These are phyloP conservation scores for Tragelaphus scriptus DNA, from an alignment of 2,113 vertebrate species.

Conservation along the genomic window DNA sequence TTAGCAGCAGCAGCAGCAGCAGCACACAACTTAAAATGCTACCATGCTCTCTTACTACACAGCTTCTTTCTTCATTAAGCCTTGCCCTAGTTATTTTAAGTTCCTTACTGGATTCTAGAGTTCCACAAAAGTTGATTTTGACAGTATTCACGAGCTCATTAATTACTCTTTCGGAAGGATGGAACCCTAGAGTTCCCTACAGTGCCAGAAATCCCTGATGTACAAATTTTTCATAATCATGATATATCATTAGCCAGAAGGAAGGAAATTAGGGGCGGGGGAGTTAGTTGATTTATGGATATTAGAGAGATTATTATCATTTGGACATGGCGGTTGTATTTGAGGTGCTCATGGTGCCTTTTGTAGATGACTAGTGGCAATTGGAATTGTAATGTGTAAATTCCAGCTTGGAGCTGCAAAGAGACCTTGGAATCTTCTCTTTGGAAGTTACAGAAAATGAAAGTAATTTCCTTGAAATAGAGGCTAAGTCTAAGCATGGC, in stretches of 20 bases:
- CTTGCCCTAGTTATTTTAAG: neutral
- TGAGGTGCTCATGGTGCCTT: neutral
- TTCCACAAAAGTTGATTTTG: neutral
- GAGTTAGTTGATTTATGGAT: neutral
- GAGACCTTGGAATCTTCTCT: neutral
- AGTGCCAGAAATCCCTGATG: neutral
- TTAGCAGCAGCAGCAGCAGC: neutral
- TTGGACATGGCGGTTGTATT: neutral
- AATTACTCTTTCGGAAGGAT: neutral
- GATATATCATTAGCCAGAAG: neutral
- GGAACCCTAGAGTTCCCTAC: neutral
- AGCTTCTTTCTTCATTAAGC: neutral
- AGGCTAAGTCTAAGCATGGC: neutral
- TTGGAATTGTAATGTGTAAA: neutral
- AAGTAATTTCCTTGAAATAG: neutral
- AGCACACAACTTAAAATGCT: neutral
- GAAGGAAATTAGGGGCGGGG: neutral
- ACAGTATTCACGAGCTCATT: neutral
- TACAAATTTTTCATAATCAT: neutral
- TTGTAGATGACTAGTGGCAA: neutral
- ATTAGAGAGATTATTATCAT: neutral
- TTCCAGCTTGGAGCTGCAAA: neutral
- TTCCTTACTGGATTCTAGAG: neutral
- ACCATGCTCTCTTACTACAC: neutral
- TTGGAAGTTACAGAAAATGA: neutral